These are phyloP conservation scores for Lamprotornis superbus DNA, from an alignment of 2,113 vertebrate species.

Conservation along the genomic window DNA sequence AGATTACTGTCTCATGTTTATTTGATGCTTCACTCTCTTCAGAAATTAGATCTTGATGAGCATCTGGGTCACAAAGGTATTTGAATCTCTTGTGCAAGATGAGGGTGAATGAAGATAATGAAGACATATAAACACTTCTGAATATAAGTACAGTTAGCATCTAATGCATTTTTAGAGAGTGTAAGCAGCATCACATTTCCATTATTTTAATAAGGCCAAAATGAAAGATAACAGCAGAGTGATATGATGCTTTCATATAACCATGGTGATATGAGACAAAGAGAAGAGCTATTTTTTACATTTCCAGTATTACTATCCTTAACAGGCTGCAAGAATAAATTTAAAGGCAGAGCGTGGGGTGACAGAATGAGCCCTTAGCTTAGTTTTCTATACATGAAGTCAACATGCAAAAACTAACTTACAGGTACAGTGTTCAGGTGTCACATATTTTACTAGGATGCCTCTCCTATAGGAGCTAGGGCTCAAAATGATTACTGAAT, in stretches of 20 bases:
- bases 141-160: background rate
- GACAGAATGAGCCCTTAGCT: background rate
- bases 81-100: background rate
- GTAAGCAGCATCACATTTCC: background rate
- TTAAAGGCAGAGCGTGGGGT: background rate
- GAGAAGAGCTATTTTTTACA: background rate
- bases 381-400: background rate
- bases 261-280: background rate
- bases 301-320: background rate
- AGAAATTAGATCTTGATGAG: slow-evolving; percentile 12
- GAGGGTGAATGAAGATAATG: background rate
- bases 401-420: background rate
- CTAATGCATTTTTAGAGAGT: background rate
- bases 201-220: slow-evolving; percentile 31
- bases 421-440: background rate
- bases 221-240: background rate
- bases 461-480: background rate
- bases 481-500: background rate
- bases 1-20: background rate
- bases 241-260: background rate
- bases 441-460: background rate
- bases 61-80: background rate
- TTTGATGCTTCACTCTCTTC: background rate
- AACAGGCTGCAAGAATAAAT: background rate
- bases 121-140: background rate